Evolutionary conservation across 64 coral and sea anemone genomes (phyloP).

Genomic region (Dendrophyllia cribrosa): DNA sequence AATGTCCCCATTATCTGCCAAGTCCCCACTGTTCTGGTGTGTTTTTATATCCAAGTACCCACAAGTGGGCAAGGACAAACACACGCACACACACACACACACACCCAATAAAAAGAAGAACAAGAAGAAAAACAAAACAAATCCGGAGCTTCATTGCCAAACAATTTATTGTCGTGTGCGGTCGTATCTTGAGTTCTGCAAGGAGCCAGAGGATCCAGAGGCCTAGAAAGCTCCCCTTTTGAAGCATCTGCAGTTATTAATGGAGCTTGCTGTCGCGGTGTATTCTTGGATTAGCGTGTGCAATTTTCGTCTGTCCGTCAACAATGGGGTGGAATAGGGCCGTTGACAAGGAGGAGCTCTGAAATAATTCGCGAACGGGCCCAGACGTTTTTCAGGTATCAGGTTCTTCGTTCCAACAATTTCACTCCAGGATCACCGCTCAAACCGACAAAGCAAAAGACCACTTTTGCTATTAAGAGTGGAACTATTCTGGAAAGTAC

Average conservation of each 20-base stretch:
- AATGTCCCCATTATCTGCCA: no score
- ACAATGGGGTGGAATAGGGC: conserved; percentile 40
- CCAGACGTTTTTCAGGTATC: conserved; percentile 52
- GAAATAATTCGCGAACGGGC: no score
- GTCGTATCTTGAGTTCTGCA: conserved; percentile 39
- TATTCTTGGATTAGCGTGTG: conserved; percentile 49
- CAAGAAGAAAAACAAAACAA: no score
- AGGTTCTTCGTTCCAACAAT: conserved; percentile 16
- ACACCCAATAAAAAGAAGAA: no score
- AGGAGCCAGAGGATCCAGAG: conserved; percentile 60
- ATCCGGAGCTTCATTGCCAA: neutral
- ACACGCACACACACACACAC: no score
- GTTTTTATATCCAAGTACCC: no score
- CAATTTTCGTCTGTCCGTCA: conserved; percentile 53
- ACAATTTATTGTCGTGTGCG: conserved; percentile 45
- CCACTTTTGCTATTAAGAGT: conserved; percentile 4
- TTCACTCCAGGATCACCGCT: neutral
- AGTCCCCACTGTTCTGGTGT: no score
- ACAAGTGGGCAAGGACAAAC: no score
- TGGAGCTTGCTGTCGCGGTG: conserved; percentile 46
- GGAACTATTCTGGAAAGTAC: conserved; percentile 17
- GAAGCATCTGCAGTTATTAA: conserved; percentile 57
- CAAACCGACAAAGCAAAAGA: conserved; percentile 25
- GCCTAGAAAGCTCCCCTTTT: conserved; percentile 37
- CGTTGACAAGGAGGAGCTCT: conserved; percentile 21